A percentile compares a stretch with the other conserved stretches of the same genome.
phyloP scores from a whole-genome alignment of 64 coral and sea anemone species.

The Stichodactyla helianthus region DNA sequence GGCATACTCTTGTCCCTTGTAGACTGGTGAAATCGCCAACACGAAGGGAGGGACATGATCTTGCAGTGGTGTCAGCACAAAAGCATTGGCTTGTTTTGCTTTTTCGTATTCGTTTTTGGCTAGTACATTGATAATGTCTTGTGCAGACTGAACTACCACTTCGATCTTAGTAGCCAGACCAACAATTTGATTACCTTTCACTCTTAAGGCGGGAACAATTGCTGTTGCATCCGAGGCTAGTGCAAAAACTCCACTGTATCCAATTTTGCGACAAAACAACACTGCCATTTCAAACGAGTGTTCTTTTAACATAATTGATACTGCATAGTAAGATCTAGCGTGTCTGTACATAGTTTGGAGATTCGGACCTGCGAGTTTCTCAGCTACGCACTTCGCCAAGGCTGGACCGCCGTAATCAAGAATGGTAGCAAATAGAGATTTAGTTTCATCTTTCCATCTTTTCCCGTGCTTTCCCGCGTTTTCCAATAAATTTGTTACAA shows the following conservation, averaged over 20 bases:
- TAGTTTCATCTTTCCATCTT: conserved; percentile 31
- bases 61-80: conserved; percentile 39
- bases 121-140: conserved; percentile 33
- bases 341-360: neutral
- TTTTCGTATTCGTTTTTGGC: conserved; percentile 16
- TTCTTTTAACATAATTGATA: conserved; percentile 12
- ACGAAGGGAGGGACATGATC: conserved; percentile 34
- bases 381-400: neutral
- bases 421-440: conserved; percentile 48
- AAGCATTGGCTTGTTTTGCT: conserved; percentile 48
- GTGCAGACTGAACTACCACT: conserved; percentile 19
- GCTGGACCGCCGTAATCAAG: conserved; percentile 54
- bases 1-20: conserved; percentile 30
- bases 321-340: neutral
- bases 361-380: neutral
- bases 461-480: conserved; percentile 13
- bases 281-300: conserved; percentile 1
- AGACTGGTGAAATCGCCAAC: conserved; percentile 21
- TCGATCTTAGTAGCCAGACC: conserved; percentile 20
- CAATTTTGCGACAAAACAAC: conserved; percentile 22
- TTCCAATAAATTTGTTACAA: neutral
- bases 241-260: conserved; percentile 14
- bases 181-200: conserved; percentile 30
- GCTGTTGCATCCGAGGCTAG: conserved; percentile 15
- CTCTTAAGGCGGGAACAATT: neutral